Conservation (phyloP, 2,113 vertebrate species). For the Siphamia tubifer region DNA sequence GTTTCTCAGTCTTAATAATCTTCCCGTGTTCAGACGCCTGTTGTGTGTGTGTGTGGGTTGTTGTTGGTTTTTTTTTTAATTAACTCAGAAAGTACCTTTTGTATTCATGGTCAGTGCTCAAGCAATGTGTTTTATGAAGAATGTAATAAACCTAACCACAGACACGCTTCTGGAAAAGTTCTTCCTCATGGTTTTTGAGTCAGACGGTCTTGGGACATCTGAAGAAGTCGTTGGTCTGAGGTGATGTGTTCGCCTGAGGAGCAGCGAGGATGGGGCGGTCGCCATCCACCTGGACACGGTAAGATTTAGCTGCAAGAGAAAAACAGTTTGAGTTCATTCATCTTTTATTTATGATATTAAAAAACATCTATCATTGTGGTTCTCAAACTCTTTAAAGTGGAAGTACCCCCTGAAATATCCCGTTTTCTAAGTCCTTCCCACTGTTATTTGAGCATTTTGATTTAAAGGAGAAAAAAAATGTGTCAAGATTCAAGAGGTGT, state of each 20-base stretch:
- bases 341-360: neutral
- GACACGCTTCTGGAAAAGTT: too few relatives aligned
- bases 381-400: too few relatives aligned
- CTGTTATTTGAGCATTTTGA: too few relatives aligned
- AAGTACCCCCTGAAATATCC: too few relatives aligned
- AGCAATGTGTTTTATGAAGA: slow-evolving; percentile 76
- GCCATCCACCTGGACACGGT: slow-evolving; percentile 82
- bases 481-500: too few relatives aligned
- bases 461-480: too few relatives aligned
- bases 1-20: slow-evolving; percentile 57
- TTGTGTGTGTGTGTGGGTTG: too few relatives aligned
- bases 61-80: slow-evolving; percentile 67
- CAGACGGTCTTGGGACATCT: slow-evolving; percentile 81
- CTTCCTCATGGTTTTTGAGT: too few relatives aligned
- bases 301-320: slow-evolving; percentile 83
- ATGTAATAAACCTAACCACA: slow-evolving; percentile 86
- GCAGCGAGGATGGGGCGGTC: slow-evolving; percentile 71
- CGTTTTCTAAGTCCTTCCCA: too few relatives aligned
- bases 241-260: slow-evolving; percentile 66
- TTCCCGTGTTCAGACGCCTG: neutral
- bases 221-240: slow-evolving; percentile 84
- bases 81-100: slow-evolving; percentile 72
- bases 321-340: neutral
- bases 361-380: too few relatives aligned
- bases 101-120: slow-evolving; percentile 61